phyloP scores from a whole-genome alignment of 2,888 invertebrate genomes.

The Monoplex corrugatus region DNA sequence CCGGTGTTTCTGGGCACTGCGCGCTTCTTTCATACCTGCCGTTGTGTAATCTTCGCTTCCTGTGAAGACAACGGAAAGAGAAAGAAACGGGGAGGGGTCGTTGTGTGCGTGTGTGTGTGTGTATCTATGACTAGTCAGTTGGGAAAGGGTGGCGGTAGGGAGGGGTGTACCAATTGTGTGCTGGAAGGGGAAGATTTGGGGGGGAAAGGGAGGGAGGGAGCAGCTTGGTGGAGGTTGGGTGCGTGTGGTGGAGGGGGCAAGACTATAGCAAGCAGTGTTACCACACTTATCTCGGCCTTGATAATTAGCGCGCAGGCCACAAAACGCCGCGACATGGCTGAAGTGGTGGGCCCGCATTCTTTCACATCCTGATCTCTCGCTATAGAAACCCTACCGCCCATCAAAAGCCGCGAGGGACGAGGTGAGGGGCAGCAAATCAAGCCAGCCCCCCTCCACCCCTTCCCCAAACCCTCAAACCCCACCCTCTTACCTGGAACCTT shows the following conservation, averaged over 20 bases:
- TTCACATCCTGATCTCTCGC: constrained; percentile 39
- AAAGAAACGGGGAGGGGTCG: constrained; percentile 1
- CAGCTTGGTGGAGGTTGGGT: background rate
- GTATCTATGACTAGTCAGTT: background rate
- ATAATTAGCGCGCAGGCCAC: constrained; percentile 48
- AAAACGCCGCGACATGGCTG: background rate
- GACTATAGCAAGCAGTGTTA: background rate
- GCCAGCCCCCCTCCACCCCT: background rate
- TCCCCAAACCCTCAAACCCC: background rate
- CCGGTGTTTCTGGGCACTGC: constrained; percentile 10
- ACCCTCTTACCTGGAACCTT: background rate
- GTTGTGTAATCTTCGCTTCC: constrained; percentile 13
- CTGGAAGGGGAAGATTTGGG: background rate
- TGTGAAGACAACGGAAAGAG: background rate
- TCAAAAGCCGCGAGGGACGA: constrained; percentile 41
- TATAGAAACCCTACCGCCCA: constrained; percentile 48
- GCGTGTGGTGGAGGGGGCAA: background rate
- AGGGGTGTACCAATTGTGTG: background rate
- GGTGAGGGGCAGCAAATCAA: constrained; percentile 22
- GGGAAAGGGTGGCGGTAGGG: background rate
- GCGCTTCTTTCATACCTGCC: background rate
- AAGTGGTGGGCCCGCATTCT: constrained; percentile 50
- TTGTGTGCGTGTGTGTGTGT: background rate
- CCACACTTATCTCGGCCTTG: constrained; percentile 43
- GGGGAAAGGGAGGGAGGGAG: background rate